Percentiles rank a stretch among this genome's conserved stretches.
Evolutionary conservation across 2,113 vertebrate species (phyloP).

Genomic region (Proterorhinus semilunaris): DNA sequence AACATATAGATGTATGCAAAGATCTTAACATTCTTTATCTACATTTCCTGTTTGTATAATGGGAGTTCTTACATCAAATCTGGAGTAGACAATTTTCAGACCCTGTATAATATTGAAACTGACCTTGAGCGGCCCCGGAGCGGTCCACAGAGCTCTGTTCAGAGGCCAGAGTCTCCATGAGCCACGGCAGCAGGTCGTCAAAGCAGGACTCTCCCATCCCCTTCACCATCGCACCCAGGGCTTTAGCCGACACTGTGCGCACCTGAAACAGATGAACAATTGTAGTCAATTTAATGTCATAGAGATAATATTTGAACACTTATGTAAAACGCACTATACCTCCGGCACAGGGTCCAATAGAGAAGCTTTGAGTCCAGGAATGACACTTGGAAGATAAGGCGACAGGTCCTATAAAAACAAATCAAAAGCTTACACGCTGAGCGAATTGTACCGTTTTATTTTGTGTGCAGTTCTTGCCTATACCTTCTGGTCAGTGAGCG

Average conservation of each 20-base stretch:
- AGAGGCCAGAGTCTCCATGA: constrained; percentile 96
- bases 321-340: constrained; percentile 68
- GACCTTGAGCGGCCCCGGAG: constrained; percentile 96
- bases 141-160: constrained; percentile 99
- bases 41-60: no score
- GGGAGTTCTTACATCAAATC: no score
- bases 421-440: not conserved
- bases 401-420: constrained; percentile 85
- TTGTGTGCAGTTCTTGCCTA: not conserved
- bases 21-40: no score
- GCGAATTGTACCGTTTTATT: not conserved
- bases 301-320: not conserved
- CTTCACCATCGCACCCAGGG: constrained; percentile 98
- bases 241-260: constrained; percentile 95
- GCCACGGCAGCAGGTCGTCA: constrained; percentile 94
- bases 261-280: constrained; percentile 75
- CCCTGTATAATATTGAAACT: constrained; percentile 7
- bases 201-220: constrained; percentile 98
- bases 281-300: not conserved
- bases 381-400: constrained; percentile 95
- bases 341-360: constrained; percentile 96
- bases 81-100: no score
- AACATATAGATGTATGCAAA: no score
- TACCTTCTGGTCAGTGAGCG: constrained; percentile 98
- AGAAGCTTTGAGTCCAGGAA: constrained; percentile 93